Evolutionary conservation across 2,113 vertebrate species (phyloP), one percentile per base, ranked within the genome.

Genomic region (Fulica atra): DNA sequence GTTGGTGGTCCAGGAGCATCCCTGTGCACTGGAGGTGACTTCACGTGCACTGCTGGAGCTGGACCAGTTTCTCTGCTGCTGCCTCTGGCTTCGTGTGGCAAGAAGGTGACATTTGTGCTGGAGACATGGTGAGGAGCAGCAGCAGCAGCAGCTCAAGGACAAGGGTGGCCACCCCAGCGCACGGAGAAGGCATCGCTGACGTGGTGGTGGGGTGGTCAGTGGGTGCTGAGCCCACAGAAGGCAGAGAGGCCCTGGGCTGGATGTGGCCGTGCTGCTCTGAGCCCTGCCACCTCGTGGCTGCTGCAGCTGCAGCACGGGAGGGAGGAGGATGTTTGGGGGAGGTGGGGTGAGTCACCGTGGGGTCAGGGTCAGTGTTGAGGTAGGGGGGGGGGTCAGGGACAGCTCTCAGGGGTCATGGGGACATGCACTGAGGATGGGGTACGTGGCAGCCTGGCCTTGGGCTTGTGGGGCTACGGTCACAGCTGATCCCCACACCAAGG

Each of bases 11-110:
- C 4, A 25, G 85, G 11, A 17, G 38, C 16, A 35, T 25, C 20
- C 38, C 1, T 10, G 1, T 5, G 40, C 59, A 3, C 14, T 25
- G 2, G 21, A 19, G 17, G 17, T 7, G 6, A 15, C 11, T 60
- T 13, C 9, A 4, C 3, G 1, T 4, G 15, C 16, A 10, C 6
- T 5, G 4, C 11, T 3, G 15, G 42, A 3, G 5, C 51, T 2
- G 11, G 38, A 28, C 51, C 8, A 1, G 14, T 65, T 59, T 36
- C 8, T 1, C 13, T 4, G 5, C 24, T 3, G 5, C 24, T 8
- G 4, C 36, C 23, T 10, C 36, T 16, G 26, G n/a, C 16, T 88
- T 61, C 5, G 6, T 13, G 38, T 12, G 3, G 0, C 15, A 3
- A 24, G 54, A 36, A 29, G 83, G 87, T 53, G 79, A 44, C 24